Base-by-base conservation (phyloP, 2,113 vertebrate genomes). In the Callospermophilus lateralis region DNA sequence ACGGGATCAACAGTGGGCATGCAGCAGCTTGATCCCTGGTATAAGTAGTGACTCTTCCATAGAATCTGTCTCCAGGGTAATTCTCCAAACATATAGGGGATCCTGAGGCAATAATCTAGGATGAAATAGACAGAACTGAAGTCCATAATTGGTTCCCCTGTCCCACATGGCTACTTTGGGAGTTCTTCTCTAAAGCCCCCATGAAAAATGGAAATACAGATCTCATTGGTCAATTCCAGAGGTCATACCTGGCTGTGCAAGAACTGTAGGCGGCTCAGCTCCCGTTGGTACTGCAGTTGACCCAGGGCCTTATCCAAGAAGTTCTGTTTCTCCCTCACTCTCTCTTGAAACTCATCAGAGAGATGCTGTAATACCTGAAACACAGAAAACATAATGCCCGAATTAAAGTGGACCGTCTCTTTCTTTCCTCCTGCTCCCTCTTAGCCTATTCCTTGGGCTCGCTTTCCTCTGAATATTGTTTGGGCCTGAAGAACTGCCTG, bases 201-300 rank as follows among this genome's bases (percentile, higher is more conserved):
- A 20, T n/a, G 61, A 11, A 16, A 67, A 32, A 13, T 10, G n/a
- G 42, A 76, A 32, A 48, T 9, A 20, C 48, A 67, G 61, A 65
- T 85, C 37, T 70, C 48, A n/a, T 1, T 2, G 37, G 45, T n/a
- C 55, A 34, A 10, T n/a, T 55, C 10, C 74, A 15, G 8, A 89
- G 68, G 16, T 63, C 53, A 20, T 97, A 99, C 99, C 99, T 99
- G 99, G 65, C 98, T 98, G 12, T 99, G 99, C 79, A 98, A 97
- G 1, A 96, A 98, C 0, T 98, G 98, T 42, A 99, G 98, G 68
- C 93, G 97, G 78, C 97, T 99, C 67, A 99, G 80, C 34, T 98
- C 98, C 84, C 99, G 97, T 83, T 97, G 76, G 93, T 97, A 99
- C 67, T 99, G 98, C 86, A 99, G 93, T 2, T 90, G 98, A 89